Conservation (phyloP, 1,140 invertebrate species). For the Frieseomelitta varia region DNA sequence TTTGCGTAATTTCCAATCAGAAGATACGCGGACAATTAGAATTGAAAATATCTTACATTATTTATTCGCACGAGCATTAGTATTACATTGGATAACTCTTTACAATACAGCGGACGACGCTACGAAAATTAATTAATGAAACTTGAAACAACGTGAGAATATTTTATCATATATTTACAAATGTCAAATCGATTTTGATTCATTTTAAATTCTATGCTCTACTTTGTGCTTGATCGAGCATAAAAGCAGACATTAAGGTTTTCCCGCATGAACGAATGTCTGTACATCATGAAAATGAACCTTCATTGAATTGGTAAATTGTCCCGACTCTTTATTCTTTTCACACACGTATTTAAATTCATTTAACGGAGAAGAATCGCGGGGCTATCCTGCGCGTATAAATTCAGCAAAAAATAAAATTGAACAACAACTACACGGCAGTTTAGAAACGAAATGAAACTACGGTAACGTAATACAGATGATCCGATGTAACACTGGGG, state of each 20-base stretch:
- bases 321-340: slow-evolving; percentile 20
- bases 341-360: not conserved
- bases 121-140: not conserved
- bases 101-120: not conserved
- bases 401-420: not conserved
- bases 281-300: slow-evolving; percentile 7
- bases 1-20: not conserved
- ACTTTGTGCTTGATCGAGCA: slow-evolving; percentile 67
- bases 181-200: slow-evolving; percentile 63
- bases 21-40: too few species aligned
- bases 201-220: slow-evolving; percentile 55
- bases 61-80: not conserved
- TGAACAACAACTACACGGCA: too few species aligned
- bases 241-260: slow-evolving; percentile 74
- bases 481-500: not conserved
- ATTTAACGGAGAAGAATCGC: not conserved
- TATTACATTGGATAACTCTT: not conserved
- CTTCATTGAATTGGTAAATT: slow-evolving; percentile 34
- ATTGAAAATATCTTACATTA: not conserved
- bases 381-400: not conserved
- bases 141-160: not conserved
- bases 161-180: slow-evolving; percentile 55
- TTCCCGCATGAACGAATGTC: slow-evolving; percentile 62
- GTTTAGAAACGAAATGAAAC: not conserved
- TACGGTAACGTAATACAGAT: not conserved